Percentiles rank a stretch among this genome's conserved stretches.
These are phyloP conservation scores for Drosophila truncata DNA, from an alignment of 1,140 invertebrate species.

Conservation along the genomic window DNA sequence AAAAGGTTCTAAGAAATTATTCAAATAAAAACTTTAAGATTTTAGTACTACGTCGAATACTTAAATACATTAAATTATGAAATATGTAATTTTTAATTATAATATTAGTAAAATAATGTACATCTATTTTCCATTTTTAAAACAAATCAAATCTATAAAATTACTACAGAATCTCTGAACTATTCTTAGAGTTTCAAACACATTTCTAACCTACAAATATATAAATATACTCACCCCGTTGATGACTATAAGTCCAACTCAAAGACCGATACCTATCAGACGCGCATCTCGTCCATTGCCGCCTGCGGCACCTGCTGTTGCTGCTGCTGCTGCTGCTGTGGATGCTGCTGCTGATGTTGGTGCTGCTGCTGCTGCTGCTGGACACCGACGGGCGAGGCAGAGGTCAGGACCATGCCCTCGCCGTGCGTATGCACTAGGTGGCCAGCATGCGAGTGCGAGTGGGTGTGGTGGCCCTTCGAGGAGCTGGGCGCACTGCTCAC, in stretches of 20 bases:
- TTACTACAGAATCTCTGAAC: not conserved
- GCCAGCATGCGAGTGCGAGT: constrained; percentile 66
- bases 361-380: constrained; percentile 49
- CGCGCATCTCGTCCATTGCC: constrained; percentile 93
- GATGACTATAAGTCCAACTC: constrained; percentile 85
- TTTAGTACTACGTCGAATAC: too few relatives aligned
- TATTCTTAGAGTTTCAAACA: too few relatives aligned
- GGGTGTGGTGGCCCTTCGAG: constrained; percentile 86
- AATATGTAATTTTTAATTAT: too few relatives aligned
- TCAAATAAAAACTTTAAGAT: too few relatives aligned
- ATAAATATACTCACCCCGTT: constrained; percentile 78
- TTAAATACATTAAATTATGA: too few relatives aligned
- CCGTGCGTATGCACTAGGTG: constrained; percentile 72
- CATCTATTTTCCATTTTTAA: too few relatives aligned
- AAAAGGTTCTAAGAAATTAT: not conserved
- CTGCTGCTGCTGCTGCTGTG: constrained; percentile 79
- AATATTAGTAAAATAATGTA: too few relatives aligned
- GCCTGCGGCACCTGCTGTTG: constrained; percentile 90
- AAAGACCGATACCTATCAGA: constrained; percentile 90
- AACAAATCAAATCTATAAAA: too few relatives aligned
- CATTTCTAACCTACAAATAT: too few relatives aligned
- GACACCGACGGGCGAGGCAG: constrained; percentile 35
- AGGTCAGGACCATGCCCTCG: constrained; percentile 84
- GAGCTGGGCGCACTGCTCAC: constrained; percentile 86
- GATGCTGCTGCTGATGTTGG: constrained; percentile 86